Evolutionary conservation across 2,888 invertebrate species (phyloP).

Genomic region (Tetrapedia diversipes): DNA sequence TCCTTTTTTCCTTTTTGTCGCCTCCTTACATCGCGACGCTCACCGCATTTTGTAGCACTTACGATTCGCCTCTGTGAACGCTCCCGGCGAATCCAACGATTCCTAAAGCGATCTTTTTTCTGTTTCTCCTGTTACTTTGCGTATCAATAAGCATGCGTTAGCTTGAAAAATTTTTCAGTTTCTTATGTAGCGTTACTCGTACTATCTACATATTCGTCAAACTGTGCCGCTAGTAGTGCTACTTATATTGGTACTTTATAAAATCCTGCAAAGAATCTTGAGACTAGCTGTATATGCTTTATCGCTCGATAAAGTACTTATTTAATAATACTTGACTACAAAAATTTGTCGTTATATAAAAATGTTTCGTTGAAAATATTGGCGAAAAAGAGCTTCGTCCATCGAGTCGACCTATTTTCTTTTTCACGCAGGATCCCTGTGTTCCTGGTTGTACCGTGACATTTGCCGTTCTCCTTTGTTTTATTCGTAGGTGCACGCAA

Average conservation of each 20-base stretch:
- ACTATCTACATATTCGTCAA: too few relatives aligned
- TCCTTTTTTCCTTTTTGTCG: slow-evolving; percentile 11
- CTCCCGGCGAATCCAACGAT: neutral
- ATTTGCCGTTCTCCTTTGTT: slow-evolving; percentile 27
- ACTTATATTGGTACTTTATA: too few relatives aligned
- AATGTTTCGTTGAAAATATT: too few relatives aligned
- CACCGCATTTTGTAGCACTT: slow-evolving; percentile 43
- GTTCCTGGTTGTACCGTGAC: slow-evolving; percentile 16
- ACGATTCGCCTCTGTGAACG: slow-evolving; percentile 5
- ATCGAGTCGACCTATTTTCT: slow-evolving; percentile 9
- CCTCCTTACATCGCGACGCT: slow-evolving; percentile 28
- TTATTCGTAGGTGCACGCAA: slow-evolving; percentile 33
- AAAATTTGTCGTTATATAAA: too few relatives aligned
- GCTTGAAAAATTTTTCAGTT: neutral
- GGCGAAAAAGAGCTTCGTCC: neutral
- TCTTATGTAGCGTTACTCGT: too few relatives aligned
- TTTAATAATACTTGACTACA: too few relatives aligned
- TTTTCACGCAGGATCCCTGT: neutral
- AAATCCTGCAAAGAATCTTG: too few relatives aligned
- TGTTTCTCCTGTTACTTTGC: neutral
- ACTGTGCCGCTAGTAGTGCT: too few relatives aligned
- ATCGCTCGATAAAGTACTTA: too few relatives aligned
- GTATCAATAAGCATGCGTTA: neutral
- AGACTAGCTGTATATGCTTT: too few relatives aligned
- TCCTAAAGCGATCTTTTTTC: slow-evolving; percentile 4